A percentile compares a stretch with the other conserved stretches of the same genome.
Evolutionary conservation across 1,140 invertebrate species (phyloP).

Genomic region (Drosophila paulistorum): DNA sequence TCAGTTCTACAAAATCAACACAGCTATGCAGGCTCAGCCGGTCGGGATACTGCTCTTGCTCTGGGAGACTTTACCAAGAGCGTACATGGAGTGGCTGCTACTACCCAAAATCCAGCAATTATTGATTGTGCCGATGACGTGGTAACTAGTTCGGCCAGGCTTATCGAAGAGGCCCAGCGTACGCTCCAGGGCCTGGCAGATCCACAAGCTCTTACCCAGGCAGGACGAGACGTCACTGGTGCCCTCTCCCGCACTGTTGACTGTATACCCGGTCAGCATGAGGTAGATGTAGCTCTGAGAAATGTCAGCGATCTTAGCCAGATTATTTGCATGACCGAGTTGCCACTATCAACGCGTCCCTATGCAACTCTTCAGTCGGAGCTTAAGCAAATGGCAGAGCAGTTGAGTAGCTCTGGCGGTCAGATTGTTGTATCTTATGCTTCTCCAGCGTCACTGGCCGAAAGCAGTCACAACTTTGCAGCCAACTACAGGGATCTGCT

Average conservation of each 20-base stretch:
- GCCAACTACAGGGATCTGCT: constrained; percentile 91
- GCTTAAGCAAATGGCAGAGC: constrained; percentile 91
- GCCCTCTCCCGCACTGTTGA: constrained; percentile 86
- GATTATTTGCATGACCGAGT: constrained; percentile 88
- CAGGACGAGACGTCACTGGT: constrained; percentile 84
- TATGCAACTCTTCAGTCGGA: constrained; percentile 94
- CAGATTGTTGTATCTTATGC: constrained; percentile 88
- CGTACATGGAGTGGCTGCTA: constrained; percentile 89
- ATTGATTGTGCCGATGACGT: constrained; percentile 92
- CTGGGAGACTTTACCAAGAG: constrained; percentile 88
- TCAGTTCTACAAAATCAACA: constrained; percentile 93
- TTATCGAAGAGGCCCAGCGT: constrained; percentile 91
- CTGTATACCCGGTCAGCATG: constrained; percentile 94
- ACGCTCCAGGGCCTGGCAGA: constrained; percentile 86
- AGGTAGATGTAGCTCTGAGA: constrained; percentile 93
- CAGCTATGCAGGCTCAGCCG: constrained; percentile 92
- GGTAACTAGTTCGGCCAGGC: constrained; percentile 88
- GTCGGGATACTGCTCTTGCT: constrained; percentile 90
- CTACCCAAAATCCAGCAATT: constrained; percentile 80
- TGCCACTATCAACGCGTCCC: constrained; percentile 88
- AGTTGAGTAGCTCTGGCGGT: constrained; percentile 92
- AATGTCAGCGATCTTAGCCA: constrained; percentile 91
- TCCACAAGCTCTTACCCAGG: constrained; percentile 85
- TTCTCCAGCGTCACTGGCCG: constrained; percentile 88
- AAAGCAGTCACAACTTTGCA: constrained; percentile 90